phyloP scores from a whole-genome alignment of 2,113 vertebrate genomes.

The Tetrax tetrax region DNA sequence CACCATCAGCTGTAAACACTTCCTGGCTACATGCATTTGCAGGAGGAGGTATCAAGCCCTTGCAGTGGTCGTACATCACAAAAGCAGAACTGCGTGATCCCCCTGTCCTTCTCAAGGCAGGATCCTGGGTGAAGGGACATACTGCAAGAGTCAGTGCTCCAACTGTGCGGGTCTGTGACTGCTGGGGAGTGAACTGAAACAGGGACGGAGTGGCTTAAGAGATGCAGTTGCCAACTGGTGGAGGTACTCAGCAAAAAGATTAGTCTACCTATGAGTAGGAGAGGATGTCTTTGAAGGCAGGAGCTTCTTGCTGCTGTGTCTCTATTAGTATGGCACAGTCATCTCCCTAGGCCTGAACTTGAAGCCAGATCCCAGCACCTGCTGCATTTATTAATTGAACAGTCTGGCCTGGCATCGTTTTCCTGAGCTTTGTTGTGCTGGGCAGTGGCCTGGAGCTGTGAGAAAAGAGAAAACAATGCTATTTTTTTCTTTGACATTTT shows the following conservation, averaged over 20 bases:
- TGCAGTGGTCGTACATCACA: not conserved
- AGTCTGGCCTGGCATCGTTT: not conserved
- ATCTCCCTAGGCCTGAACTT: not conserved
- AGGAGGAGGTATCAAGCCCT: not conserved
- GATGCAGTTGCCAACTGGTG: not conserved
- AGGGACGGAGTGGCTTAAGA: not conserved
- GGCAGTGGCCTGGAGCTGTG: not conserved
- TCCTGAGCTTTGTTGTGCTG: not conserved
- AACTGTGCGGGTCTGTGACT: not conserved
- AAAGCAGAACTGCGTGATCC: not conserved
- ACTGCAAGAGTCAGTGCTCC: not conserved
- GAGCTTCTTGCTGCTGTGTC: not conserved
- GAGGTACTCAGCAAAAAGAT: not conserved
- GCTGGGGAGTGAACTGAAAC: not conserved
- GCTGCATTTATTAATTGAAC: not conserved
- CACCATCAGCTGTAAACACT: not conserved
- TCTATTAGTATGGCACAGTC: not conserved
- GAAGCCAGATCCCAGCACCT: not conserved
- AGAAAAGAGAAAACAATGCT: not conserved
- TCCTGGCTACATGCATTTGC: not conserved
- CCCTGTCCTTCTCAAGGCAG: not conserved
- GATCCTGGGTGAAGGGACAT: not conserved
- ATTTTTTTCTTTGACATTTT: slow-evolving; percentile 26
- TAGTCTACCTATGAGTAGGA: not conserved
- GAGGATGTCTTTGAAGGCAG: not conserved